Percentiles rank a stretch among this genome's conserved stretches.
These are phyloP conservation scores for Meleagris gallopavo DNA, from an alignment of 2,113 vertebrate species.

Conservation along the genomic window DNA sequence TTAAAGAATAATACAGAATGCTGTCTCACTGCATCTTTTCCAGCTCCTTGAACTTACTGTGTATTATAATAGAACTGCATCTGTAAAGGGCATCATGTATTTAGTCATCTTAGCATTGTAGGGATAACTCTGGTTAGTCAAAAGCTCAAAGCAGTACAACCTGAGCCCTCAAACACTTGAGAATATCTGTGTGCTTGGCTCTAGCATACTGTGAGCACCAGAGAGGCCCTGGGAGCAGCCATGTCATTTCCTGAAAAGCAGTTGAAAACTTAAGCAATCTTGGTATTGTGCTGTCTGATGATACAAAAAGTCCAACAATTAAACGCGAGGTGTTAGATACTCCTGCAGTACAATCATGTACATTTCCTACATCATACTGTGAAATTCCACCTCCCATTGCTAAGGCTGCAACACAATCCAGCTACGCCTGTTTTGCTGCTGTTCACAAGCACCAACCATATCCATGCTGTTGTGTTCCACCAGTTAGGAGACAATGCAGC, in stretches of 20 bases:
- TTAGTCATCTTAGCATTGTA: neutral
- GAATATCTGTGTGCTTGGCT: neutral
- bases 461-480: neutral
- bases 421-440: neutral
- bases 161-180: neutral
- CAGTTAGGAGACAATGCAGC: neutral
- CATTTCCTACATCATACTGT: accelerated
- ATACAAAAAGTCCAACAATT: neutral
- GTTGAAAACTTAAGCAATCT: neutral
- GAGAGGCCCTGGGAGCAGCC: accelerated
- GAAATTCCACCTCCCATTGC: neutral
- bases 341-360: neutral
- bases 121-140: neutral
- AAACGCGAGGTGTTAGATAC: neutral
- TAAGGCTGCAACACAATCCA: neutral
- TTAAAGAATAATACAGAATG: neutral
- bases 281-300: neutral
- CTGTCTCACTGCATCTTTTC: neutral
- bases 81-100: neutral
- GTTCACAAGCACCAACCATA: accelerated
- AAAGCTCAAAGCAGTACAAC: neutral
- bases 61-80: neutral
- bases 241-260: neutral
- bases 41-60: neutral
- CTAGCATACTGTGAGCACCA: neutral